A percentile compares a stretch with the other conserved stretches of the same genome.
Conservation (phyloP, 1,140 invertebrate species). For the Aphelenchoides fujianensis region DNA sequence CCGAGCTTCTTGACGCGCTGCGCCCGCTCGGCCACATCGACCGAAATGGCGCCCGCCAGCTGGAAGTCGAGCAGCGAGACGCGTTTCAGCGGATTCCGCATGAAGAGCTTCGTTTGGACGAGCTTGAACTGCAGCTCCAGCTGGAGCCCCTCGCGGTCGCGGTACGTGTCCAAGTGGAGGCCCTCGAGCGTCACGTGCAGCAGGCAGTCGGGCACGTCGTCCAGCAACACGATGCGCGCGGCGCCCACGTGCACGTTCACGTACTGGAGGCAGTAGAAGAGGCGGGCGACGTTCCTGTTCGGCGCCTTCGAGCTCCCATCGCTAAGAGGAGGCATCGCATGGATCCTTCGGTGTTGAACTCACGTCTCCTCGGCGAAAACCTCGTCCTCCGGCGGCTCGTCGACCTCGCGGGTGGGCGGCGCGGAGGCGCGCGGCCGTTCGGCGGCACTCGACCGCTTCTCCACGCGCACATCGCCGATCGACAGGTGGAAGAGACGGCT, state of each 20-base stretch:
- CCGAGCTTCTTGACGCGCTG: constrained; percentile 30
- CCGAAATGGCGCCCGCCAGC: constrained; percentile 34
- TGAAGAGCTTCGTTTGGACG: constrained; percentile 44
- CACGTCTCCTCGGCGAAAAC: background rate
- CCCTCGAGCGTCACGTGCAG: constrained; percentile 63
- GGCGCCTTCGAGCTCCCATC: no score
- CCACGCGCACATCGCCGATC: constrained; percentile 61
- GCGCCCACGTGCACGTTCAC: constrained; percentile 57
- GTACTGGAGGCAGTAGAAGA: constrained; percentile 53
- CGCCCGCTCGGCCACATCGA: constrained; percentile 27
- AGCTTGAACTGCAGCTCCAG: constrained; percentile 43
- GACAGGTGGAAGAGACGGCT: constrained; percentile 62
- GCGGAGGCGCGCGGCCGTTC: background rate
- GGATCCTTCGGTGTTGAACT: background rate
- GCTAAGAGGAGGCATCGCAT: no score
- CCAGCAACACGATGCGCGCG: constrained; percentile 63
- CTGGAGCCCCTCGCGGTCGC: constrained; percentile 43
- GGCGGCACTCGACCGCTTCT: constrained; percentile 38
- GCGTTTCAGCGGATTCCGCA: constrained; percentile 19
- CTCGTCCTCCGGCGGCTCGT: background rate
- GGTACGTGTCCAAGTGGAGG: constrained; percentile 57
- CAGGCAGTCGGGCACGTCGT: constrained; percentile 62
- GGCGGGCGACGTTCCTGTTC: background rate
- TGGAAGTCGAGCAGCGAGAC: constrained; percentile 25
- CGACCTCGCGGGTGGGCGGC: no score